phyloP scores from a whole-genome alignment of 2,113 vertebrate species.

The Nycticebus coucang region DNA sequence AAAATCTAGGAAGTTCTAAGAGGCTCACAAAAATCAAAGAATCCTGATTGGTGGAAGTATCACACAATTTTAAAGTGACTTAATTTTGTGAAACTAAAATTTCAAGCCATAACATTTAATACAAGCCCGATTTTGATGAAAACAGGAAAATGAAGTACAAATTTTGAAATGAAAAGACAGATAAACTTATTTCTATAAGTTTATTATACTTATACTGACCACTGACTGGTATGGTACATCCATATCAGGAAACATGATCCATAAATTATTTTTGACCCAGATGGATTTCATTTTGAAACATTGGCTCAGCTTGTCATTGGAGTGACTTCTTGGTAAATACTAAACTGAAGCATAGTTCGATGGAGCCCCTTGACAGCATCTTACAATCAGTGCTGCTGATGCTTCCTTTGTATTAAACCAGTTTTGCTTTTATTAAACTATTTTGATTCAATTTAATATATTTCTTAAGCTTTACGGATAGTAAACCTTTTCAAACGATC shows the following conservation, averaged over 20 bases:
- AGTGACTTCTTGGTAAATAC: background rate
- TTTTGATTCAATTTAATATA: background rate
- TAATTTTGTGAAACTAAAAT: background rate
- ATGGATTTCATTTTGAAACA: constrained; percentile 6
- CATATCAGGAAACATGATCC: no score
- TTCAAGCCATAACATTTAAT: background rate
- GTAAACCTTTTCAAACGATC: background rate
- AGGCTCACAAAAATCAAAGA: background rate
- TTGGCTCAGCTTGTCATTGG: background rate
- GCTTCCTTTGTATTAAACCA: background rate
- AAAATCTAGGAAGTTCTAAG: background rate
- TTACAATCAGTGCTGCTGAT: background rate
- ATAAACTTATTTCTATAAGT: no score
- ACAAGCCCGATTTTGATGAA: background rate
- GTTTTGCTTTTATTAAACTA: background rate
- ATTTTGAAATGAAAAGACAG: background rate
- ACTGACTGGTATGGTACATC: no score
- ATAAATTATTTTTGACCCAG: background rate
- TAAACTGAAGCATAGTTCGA: background rate
- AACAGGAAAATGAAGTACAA: background rate
- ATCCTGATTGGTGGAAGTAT: background rate
- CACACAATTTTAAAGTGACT: background rate
- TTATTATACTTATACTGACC: no score
- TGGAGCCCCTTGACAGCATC: background rate
- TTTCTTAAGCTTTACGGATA: background rate